Base-by-base conservation (phyloP, 1,140 invertebrate genomes). In the Hyles vespertilio region DNA sequence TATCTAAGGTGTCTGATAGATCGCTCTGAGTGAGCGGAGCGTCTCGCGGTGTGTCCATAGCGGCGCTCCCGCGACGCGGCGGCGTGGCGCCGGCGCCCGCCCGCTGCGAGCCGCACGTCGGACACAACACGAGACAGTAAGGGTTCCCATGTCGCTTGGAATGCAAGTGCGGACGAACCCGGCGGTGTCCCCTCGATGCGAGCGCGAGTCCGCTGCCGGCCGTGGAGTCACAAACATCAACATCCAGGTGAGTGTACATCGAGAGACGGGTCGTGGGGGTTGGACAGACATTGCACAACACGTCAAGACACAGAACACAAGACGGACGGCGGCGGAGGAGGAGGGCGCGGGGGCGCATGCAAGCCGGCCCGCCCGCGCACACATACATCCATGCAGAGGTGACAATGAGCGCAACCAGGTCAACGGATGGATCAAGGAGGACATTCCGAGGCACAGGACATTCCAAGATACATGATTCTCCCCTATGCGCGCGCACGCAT, bases 371-470 rank as follows among this genome's bases (percentile, higher is more conserved):
- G 69, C 78, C 70, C 76, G 72, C 74, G 75, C 74, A 74, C 73
- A 82, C 70, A 72, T 76, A 87, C 79, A 82, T 83, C 75, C 87
- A 89, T 87, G 89, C 87, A 88, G 65, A 77, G 83, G 81, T 77
- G 69, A 81, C 79, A 82, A 69, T 73, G 80, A 83, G 77, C 79
- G 78, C 77, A 83, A 76, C 69, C 63, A 79, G 77, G 79, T 80
- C 73, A 78, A 84, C 79, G 72, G 72, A 79, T 83, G 81, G 80
- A 83, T 87, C 82, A 81, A 90, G 89, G 89, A 89, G 87, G 87
- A 89, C 89, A 90, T 90, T 89, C 89, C 89, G 89, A 90, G 89
- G 89, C 88, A 90, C 89, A 90, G 84, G 87, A 89, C 89, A 90
- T 90, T 90, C 89, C 89, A 90, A 90, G 89, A 90, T 90, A 90